Conservation (phyloP, 2,113 vertebrate species). For the Ailurus styani region DNA sequence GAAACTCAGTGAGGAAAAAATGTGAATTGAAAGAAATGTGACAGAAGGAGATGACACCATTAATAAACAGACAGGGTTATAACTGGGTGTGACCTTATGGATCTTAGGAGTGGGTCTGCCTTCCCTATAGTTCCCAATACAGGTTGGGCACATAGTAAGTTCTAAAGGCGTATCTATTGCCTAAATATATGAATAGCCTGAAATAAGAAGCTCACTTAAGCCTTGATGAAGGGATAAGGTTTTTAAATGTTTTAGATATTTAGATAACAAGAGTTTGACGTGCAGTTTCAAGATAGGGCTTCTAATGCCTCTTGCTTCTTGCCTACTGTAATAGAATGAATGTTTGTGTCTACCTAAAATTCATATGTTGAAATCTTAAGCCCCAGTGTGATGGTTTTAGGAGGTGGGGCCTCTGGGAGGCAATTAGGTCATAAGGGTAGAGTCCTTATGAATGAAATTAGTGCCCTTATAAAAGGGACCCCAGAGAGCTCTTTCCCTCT, state of each 20-base stretch:
- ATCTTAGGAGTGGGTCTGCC: background rate
- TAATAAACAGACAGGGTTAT: background rate
- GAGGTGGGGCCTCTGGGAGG: background rate
- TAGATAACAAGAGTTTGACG: background rate
- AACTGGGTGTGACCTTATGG: background rate
- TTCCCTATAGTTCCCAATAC: background rate
- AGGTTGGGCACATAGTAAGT: background rate
- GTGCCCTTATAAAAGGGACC: background rate
- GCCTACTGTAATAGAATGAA: background rate
- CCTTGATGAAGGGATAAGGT: background rate
- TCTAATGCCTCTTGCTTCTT: background rate
- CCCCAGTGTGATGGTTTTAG: background rate
- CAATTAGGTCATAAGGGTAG: background rate
- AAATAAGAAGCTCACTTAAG: background rate
- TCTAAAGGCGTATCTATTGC: background rate
- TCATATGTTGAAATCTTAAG: background rate
- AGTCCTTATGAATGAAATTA: background rate
- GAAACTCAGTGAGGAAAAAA: background rate
- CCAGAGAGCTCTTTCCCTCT: background rate
- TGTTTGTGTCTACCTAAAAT: background rate
- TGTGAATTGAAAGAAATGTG: background rate
- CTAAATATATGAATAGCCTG: background rate
- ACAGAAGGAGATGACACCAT: background rate
- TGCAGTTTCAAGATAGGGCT: background rate
- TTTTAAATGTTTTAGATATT: constrained; percentile 1